Base-by-base conservation (phyloP, 1,140 invertebrate genomes). In the Hylyphantes graminicola region DNA sequence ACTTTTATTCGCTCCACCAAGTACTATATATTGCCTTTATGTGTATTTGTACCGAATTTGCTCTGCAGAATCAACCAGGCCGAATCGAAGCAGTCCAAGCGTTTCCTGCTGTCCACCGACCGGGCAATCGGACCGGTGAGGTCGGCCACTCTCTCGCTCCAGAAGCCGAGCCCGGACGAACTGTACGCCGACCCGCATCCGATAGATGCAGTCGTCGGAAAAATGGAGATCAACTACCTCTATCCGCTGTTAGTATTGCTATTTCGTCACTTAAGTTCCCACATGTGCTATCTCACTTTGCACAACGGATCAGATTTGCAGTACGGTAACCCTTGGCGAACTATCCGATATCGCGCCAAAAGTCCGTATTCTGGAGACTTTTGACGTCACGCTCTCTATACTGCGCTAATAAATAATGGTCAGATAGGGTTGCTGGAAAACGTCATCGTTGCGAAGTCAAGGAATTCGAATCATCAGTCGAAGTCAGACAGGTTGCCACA, bases 221-320 rank as follows among this genome's bases (percentile, higher is more conserved):
- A 73, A 21, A 73, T 73, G 7, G 68, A 81, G 50, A 64, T 81
- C 48, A 73, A 73, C 21, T 81, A 81, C 55, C 79, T 81, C 10
- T 81, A 70, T 21, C 79, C 79, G 4, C 12, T 81, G 79, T 81
- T 7, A 81, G 79, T 81, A 64, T 48, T 4, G 15, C 35, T 11
- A 51, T 70, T 65, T 64, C 35, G 17, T 7, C 2, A 11, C 15
- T 0, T 57, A 57, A 0, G 10, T 57, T 57, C 15, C 10, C 15
- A 57, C 15, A 57, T 0, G 9, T 57, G 15, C 15, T 57, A 10
- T 0, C 55, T 11, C n/a, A n/a, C n/a, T n/a, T n/a, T n/a, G n/a
- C n/a, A n/a, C n/a, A n/a, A n/a, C n/a, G n/a, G n/a, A n/a, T n/a
- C n/a, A n/a, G n/a, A n/a, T n/a, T n/a, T n/a, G n/a, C n/a, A n/a